Evolutionary conservation across 1,140 invertebrate species (phyloP), one percentile per base, ranked within the genome.

Genomic region (Eulimnadia texana): DNA sequence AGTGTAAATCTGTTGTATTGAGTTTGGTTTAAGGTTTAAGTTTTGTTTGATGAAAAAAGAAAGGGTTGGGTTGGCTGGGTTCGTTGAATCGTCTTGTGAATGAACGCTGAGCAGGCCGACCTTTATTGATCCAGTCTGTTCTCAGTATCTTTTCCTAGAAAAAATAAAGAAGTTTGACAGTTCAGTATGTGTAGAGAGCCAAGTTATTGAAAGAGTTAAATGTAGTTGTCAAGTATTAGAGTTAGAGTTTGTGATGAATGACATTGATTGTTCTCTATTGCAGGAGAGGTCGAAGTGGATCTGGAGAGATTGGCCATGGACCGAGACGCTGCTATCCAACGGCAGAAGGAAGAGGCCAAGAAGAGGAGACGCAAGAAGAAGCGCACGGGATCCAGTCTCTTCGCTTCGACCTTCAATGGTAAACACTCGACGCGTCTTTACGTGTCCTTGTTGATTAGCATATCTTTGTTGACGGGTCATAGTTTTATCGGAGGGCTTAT

Each of bases 351-450:
- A 68, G 87, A 90, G 74, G 88, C 87, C 66, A 83, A 87, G 69
- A 84, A 84, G 73, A 86, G 87, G 73, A 78, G 88, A 65, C 82
- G 86, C 66, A 90, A 85, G 79, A 90, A 90, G 82, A 90, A 88
- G 77, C 82, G 86, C 67, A 88, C 86, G 54, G 86, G 85, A 51
- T 86, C 85, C 68, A 90, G 86, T 59, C 77, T 90, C 62, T 85
- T 89, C 65, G 88, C 88, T 63, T 86, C 86, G 67, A 89, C 87
- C 73, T 92, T 92, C 74, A 85, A 89, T 84, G 88, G 88, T 89
- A 67, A 70, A n/a, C n/a, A n/a, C n/a, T n/a, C n/a, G n/a, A n/a
- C n/a, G n/a, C n/a, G n/a, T n/a, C n/a, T n/a, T n/a, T n/a, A n/a
- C n/a, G 33, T 9, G 33, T 42, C 33, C 33, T 42, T 42, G 33